Conservation (phyloP, 2,797 vertebrate species). For the Enteromius paludinosus region DNA sequence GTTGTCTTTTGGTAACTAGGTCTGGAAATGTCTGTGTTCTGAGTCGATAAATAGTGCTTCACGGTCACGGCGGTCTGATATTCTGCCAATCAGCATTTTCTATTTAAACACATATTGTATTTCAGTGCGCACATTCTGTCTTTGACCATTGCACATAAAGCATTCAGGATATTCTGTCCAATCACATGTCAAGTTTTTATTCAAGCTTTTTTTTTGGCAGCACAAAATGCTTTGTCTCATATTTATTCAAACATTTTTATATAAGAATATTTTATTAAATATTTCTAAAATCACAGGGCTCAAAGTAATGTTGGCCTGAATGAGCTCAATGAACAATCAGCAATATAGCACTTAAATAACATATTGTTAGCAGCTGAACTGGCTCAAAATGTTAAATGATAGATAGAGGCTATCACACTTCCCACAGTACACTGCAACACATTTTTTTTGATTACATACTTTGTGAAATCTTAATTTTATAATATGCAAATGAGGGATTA, state of each 20-base stretch:
- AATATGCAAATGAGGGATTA: neutral
- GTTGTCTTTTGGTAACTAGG: neutral
- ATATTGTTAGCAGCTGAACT: neutral
- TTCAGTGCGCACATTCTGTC: neutral
- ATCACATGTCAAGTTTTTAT: too few species aligned
- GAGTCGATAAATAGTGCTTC: neutral
- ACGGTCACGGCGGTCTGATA: conserved; percentile 17
- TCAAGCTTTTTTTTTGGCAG: neutral
- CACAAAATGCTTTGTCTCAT: neutral
- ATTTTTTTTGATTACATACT: neutral
- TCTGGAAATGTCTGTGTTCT: neutral
- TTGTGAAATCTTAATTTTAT: neutral
- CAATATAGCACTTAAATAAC: neutral
- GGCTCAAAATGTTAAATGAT: neutral
- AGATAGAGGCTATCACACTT: neutral
- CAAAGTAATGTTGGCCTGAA: neutral
- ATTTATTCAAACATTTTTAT: neutral
- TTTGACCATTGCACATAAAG: neutral
- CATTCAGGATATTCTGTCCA: neutral
- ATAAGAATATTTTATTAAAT: neutral
- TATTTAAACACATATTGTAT: neutral
- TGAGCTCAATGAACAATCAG: neutral
- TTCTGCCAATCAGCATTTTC: conserved; percentile 17
- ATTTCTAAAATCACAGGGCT: neutral
- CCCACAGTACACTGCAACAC: neutral